Evolutionary conservation across 2,797 vertebrate genomes (phyloP).

Genomic region (Lagodon rhomboides): DNA sequence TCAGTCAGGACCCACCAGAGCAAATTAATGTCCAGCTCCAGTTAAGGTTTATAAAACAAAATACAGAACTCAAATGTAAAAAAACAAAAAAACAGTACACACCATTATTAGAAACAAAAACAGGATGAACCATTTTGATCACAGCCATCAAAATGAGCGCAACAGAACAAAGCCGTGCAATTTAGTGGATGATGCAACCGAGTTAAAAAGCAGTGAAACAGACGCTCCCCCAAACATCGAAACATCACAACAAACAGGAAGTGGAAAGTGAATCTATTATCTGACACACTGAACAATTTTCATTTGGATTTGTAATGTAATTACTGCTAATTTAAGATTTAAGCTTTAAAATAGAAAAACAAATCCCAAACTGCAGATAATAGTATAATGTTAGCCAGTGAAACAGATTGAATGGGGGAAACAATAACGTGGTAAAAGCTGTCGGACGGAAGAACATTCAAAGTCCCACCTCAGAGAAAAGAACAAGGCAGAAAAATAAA

Average conservation of each 20-base stretch:
- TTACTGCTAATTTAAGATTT: neutral
- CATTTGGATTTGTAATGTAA: slow-evolving; percentile 16
- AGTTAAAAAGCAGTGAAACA: slow-evolving; percentile 29
- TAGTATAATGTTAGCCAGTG: slow-evolving; percentile 43
- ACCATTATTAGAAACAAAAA: slow-evolving; percentile 35
- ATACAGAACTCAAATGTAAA: slow-evolving; percentile 47
- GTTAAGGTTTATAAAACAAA: slow-evolving; percentile 39
- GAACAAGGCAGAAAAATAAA: slow-evolving; percentile 33
- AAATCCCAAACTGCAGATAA: slow-evolving; percentile 52
- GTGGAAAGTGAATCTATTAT: slow-evolving; percentile 52
- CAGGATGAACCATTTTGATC: slow-evolving; percentile 74
- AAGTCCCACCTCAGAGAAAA: slow-evolving; percentile 53
- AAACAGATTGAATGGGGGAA: slow-evolving; percentile 50
- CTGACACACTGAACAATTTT: slow-evolving; percentile 31
- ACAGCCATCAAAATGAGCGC: slow-evolving; percentile 75
- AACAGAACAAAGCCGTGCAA: slow-evolving; percentile 74
- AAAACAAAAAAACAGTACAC: slow-evolving; percentile 30
- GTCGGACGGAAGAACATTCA: slow-evolving; percentile 47
- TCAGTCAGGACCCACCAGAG: slow-evolving; percentile 34
- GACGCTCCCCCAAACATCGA: slow-evolving; percentile 7
- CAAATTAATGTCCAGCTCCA: slow-evolving; percentile 20
- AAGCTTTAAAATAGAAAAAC: slow-evolving; percentile 2
- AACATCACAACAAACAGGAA: slow-evolving; percentile 33
- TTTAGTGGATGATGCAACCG: slow-evolving; percentile 48
- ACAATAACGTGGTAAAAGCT: slow-evolving; percentile 40